Evolutionary conservation across 2,888 invertebrate genomes (phyloP).

Genomic region (Abrostola tripartita): DNA sequence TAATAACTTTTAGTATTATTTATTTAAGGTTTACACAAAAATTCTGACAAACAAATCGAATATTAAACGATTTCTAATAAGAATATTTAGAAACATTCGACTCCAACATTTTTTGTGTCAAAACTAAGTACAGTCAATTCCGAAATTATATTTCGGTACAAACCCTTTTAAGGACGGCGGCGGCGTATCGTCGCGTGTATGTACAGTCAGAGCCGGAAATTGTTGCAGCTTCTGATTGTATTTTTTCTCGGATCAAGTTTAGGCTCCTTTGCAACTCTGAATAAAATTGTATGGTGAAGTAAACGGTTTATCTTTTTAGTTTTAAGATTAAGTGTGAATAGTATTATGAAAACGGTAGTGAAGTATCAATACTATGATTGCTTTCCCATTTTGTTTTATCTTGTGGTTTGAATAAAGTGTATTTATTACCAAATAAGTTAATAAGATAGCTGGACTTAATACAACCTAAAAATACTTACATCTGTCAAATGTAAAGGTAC

Average conservation of each 20-base stretch:
- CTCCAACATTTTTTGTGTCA: conserved; percentile 46
- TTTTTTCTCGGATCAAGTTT: background rate
- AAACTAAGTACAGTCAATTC: conserved; percentile 68
- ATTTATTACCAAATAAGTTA: no score
- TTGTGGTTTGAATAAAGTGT: no score
- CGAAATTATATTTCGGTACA: conserved; percentile 64
- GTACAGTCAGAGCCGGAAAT: conserved; percentile 38
- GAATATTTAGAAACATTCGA: background rate
- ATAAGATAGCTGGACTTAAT: no score
- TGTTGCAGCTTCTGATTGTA: conserved; percentile 20
- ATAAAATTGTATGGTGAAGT: no score
- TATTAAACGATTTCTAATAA: background rate
- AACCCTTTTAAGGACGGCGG: conserved; percentile 64
- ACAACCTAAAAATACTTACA: no score
- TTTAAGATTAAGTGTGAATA: no score
- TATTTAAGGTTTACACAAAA: background rate
- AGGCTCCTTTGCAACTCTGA: background rate
- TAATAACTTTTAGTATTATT: no score
- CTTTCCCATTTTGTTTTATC: no score
- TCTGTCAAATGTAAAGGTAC: no score
- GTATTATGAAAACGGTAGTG: no score
- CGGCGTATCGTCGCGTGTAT: conserved; percentile 45
- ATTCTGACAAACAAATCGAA: background rate
- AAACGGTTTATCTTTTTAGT: no score
- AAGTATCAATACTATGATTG: no score